Evolutionary conservation across 2,888 invertebrate species (phyloP).

Genomic region (Psococerastis gibbosa): DNA sequence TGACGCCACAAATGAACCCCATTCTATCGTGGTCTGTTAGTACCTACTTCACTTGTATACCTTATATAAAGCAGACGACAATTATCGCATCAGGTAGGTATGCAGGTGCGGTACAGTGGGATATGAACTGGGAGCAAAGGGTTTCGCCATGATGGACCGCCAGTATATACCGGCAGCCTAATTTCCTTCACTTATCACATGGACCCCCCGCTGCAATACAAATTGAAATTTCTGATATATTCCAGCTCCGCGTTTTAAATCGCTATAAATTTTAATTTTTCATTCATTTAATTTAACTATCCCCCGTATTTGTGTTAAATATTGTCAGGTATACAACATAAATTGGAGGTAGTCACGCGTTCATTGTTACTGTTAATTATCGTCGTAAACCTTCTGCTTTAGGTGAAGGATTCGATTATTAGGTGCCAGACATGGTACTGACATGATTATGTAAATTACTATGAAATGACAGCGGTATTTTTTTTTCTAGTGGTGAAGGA

Average conservation of each 20-base stretch:
- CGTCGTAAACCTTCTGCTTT: background rate
- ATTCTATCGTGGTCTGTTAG: no score
- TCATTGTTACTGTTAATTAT: background rate
- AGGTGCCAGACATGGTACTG: background rate
- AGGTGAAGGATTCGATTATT: background rate
- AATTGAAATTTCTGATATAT: background rate
- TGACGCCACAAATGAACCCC: no score
- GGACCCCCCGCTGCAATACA: background rate
- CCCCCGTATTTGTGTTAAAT: slow-evolving; percentile 8
- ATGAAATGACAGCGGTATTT: no score
- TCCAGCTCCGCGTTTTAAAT: background rate
- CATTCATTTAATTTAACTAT: slow-evolving; percentile 9
- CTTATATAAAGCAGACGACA: no score
- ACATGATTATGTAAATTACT: no score
- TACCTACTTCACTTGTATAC: no score
- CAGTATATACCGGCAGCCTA: no score
- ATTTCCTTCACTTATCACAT: background rate
- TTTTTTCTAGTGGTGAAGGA: no score
- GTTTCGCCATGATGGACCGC: no score
- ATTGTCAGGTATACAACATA: background rate
- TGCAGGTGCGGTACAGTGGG: no score
- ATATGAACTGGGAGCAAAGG: no score
- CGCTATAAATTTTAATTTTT: slow-evolving; percentile 4
- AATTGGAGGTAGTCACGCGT: background rate
- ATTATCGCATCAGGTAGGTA: no score